Base-by-base conservation (phyloP, 2,797 vertebrate genomes). In the Xyrichtys novacula region DNA sequence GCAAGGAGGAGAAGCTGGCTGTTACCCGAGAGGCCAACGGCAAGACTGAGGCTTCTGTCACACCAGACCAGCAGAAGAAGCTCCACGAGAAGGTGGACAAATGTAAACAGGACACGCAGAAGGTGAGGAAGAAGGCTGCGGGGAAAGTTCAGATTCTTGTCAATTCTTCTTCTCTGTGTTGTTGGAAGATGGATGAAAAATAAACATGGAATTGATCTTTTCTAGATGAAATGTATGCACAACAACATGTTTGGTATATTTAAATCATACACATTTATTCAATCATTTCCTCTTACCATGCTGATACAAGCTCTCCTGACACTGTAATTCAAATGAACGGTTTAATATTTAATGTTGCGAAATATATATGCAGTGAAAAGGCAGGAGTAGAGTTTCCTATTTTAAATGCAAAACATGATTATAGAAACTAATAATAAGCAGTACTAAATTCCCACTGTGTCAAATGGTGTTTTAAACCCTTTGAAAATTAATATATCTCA, bases 31-130 rank as follows among this genome's bases (percentile, higher is more conserved):
- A 99, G 91, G 96, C 96, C 91, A 97, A 96, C 65, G 96, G 96
- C 91, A 98, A 98, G 86, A 93, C 94, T 0, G 97, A 99, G 73
- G 96, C 96, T 69, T 96, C 96, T 0, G 96, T 97, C 85, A 97
- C 96, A 0, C 85, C 94, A 0, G 97, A 99, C 87, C 97, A 98
- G 90, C 97, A 97, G 91, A 99, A 97, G 94, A 99, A 98, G 65
- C 95, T 99, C 49, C 96, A 98, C 71, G 98, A 99, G 91, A 99
- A 99, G 86, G 95, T 97, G 87, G 98, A 99, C 80, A 99, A 97
- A 85, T 99, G 97, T 94, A 97, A 96, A 92, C 96, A 96, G 68
- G 97, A 99, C 0, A 78, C 91, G 55, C 96, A 95, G 85, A 99
- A 98, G 96, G 98, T 98, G 76, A 71, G 57, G 11, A n/a, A 43